Conservation (phyloP, 2,113 vertebrate species). For the Formicarius rufipectus region DNA sequence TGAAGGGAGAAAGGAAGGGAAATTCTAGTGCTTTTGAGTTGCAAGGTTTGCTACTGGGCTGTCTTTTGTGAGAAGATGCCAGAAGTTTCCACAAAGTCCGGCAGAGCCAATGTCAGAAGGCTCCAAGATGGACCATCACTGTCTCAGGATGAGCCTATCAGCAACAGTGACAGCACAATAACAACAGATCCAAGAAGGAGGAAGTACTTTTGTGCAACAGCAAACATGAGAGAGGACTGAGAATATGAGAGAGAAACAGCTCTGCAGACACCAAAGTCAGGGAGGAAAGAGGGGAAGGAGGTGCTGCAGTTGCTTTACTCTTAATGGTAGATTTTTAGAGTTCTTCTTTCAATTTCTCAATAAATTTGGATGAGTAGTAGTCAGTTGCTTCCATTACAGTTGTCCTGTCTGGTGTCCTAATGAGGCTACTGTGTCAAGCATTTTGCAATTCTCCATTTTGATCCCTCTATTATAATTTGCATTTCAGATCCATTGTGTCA, state of each 20-base stretch:
- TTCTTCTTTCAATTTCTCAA: background rate
- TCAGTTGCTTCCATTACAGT: background rate
- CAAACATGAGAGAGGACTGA: background rate
- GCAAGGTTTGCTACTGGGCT: background rate
- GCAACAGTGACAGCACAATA: background rate
- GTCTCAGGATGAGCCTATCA: background rate
- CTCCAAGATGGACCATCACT: background rate
- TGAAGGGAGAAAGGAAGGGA: background rate
- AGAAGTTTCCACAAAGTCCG: background rate
- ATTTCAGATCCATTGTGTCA: background rate
- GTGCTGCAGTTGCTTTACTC: background rate
- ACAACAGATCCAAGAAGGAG: background rate
- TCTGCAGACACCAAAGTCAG: background rate
- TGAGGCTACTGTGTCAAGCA: background rate
- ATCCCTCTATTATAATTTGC: background rate
- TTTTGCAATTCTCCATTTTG: background rate
- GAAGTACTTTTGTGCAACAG: background rate
- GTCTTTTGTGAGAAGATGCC: background rate
- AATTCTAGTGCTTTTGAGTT: background rate
- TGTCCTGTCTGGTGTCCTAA: background rate
- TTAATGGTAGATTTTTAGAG: background rate
- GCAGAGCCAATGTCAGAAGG: background rate
- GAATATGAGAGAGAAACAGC: too few species aligned
- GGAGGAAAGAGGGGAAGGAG: too few species aligned
- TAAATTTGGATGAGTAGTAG: background rate